Evolutionary conservation across 2,797 vertebrate species (phyloP).

Genomic region (Hydrocynus forskahlii): DNA sequence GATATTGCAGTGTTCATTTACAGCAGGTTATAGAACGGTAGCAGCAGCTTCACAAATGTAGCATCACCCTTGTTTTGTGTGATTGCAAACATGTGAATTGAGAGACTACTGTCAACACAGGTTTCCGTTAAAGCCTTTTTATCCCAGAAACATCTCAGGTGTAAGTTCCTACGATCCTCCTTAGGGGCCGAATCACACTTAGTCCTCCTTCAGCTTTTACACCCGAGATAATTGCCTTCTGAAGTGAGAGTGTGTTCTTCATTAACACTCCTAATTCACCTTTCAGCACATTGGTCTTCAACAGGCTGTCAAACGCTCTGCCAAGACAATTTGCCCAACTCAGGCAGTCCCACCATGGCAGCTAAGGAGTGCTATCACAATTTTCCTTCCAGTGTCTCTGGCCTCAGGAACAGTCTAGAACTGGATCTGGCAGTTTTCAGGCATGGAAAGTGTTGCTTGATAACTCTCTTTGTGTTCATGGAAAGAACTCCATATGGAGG

Average conservation of each 20-base stretch:
- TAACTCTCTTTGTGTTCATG: background rate
- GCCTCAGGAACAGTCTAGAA: constrained; percentile 16
- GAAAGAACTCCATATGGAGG: background rate
- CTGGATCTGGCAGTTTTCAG: background rate
- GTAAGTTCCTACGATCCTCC: constrained; percentile 67
- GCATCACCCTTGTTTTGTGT: background rate
- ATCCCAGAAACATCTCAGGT: constrained; percentile 64
- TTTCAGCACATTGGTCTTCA: constrained; percentile 73
- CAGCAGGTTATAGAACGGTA: background rate
- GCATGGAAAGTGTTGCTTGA: constrained; percentile 7
- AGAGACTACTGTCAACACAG: constrained; percentile 60
- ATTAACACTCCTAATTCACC: constrained; percentile 79
- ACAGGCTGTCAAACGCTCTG: constrained; percentile 72
- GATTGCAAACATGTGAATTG: background rate
- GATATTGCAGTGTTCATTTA: background rate
- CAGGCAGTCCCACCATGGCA: constrained; percentile 57
- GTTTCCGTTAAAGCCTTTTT: constrained; percentile 57
- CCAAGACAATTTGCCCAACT: constrained; percentile 59
- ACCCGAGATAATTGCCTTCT: constrained; percentile 73
- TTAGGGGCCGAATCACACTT: constrained; percentile 69
- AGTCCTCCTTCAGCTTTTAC: constrained; percentile 68
- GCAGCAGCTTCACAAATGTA: constrained; percentile 2
- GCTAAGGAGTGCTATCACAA: constrained; percentile 39
- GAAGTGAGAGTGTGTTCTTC: constrained; percentile 74
- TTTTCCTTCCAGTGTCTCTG: constrained; percentile 34